These are phyloP conservation scores for Gouania willdenowi DNA, from an alignment of 2,797 vertebrate genomes.

Conservation along the genomic window DNA sequence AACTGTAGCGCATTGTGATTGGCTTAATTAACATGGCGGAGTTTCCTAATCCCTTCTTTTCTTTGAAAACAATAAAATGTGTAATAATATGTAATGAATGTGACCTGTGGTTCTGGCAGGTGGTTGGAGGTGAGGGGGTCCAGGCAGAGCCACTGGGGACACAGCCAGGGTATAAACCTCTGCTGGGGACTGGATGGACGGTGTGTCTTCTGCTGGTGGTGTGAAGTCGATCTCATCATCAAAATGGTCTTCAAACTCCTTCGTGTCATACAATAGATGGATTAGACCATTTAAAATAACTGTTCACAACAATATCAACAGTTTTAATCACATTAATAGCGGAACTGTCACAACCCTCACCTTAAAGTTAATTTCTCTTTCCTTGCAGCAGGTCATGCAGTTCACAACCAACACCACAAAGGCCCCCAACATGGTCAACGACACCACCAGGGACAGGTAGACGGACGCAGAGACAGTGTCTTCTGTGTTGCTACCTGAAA, in stretches of 20 bases:
- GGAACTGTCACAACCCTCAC: conserved; percentile 69
- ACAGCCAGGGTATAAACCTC: conserved; percentile 97
- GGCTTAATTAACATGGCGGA: no score
- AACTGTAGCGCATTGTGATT: no score
- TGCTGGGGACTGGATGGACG: conserved; percentile 90
- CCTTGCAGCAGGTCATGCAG: conserved; percentile 95
- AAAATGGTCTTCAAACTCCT: conserved; percentile 99
- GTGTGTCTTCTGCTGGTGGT: conserved; percentile 95
- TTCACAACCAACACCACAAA: conserved; percentile 83
- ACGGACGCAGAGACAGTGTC: conserved; percentile 63
- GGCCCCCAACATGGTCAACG: conserved; percentile 77
- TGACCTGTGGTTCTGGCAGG: conserved; percentile 68
- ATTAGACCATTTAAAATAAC: no score
- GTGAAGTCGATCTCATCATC: conserved; percentile 97
- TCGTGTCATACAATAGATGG: no score
- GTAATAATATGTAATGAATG: not conserved
- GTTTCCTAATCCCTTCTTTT: no score
- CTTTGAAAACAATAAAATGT: no score
- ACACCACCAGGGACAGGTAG: conserved; percentile 76
- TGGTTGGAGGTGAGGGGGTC: conserved; percentile 86
- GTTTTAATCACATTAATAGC: no score
- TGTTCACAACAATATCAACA: no score
- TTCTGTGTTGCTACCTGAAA: conserved; percentile 57
- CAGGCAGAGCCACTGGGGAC: conserved; percentile 84
- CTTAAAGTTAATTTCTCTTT: conserved; percentile 96